Evolutionary conservation across 2,888 invertebrate genomes (phyloP).

Genomic region (Latrodectus elegans): DNA sequence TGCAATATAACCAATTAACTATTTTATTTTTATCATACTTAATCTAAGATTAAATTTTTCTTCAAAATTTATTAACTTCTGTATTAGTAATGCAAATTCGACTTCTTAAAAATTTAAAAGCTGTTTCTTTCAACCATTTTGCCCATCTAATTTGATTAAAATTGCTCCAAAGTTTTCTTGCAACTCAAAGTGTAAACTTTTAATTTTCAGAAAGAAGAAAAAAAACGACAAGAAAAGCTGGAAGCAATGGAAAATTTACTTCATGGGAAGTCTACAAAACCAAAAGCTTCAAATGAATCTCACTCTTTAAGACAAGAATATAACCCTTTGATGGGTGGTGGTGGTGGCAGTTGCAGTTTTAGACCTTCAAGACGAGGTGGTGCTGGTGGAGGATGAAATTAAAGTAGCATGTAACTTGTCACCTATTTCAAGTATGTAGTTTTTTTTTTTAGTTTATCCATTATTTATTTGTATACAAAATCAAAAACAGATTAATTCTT

Average conservation of each 20-base stretch:
- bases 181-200: no score
- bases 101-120: no score
- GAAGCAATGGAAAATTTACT: conserved; percentile 40
- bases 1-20: no score
- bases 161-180: no score
- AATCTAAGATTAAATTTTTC: no score
- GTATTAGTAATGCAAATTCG: no score
- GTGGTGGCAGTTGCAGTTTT: conserved; percentile 25
- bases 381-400: conserved; percentile 65
- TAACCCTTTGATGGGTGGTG: conserved; percentile 59
- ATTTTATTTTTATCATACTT: no score
- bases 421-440: background rate
- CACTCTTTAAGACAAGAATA: conserved; percentile 25
- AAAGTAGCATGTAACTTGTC: conserved; percentile 47
- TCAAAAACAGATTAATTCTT: no score
- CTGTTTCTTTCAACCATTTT: no score
- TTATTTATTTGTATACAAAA: no score
- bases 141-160: no score
- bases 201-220: conserved; percentile 46
- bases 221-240: conserved; percentile 53
- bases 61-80: no score
- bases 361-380: conserved; percentile 38
- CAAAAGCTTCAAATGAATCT: background rate
- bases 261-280: conserved; percentile 25
- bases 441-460: background rate